Evolutionary conservation across 2,113 vertebrate genomes (phyloP), one percentile per base, ranked within the genome.

Genomic region (Upupa epops): DNA sequence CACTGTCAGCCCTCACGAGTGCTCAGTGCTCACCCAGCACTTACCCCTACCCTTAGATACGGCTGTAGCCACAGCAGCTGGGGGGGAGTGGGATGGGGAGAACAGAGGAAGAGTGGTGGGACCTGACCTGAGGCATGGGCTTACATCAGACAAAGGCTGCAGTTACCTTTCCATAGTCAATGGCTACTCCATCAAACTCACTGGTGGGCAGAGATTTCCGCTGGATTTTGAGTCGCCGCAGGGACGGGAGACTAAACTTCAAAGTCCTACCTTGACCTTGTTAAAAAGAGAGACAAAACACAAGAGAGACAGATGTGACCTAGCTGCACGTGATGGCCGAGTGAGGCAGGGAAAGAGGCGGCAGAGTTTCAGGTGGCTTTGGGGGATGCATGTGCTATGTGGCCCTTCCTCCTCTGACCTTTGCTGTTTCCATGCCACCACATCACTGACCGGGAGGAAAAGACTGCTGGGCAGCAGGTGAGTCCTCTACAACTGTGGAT

Each of bases 171-270:
- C 98, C 93, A 94, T 98, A 98, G 94, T 99, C 98, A 95, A 99
- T 98, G 32, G 98, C 98, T 89, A 98, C 98, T 46, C 98, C 98
- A 96, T 98, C 98, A 96, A 98, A 98, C 97, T 98, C 98, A 86
- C 98, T 98, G 96, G 97, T 98, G 96, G 98, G 96, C 75, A 98
- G 95, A 55, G 98, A 98, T 37, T 97, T 92, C 61, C 97, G 97
- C 54, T 97, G 92, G 89, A 96, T 61, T 86, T 94, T 94, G 95
- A 97, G 96, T 83, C 98, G 97, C 31, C 97, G 97, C 86, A 99
- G 96, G 52, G 97, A 97, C 17, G 98, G 98, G 91, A 99, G 97
- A 96, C 98, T 98, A 97, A 98, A 97, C 95, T 98, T 98, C 95
- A 98, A 96, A 90, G 95, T 96, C 90, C 97, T 98, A 94, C 97